phyloP scores from a whole-genome alignment of 2,888 invertebrate genomes.

The Caenorhabditis afra region DNA sequence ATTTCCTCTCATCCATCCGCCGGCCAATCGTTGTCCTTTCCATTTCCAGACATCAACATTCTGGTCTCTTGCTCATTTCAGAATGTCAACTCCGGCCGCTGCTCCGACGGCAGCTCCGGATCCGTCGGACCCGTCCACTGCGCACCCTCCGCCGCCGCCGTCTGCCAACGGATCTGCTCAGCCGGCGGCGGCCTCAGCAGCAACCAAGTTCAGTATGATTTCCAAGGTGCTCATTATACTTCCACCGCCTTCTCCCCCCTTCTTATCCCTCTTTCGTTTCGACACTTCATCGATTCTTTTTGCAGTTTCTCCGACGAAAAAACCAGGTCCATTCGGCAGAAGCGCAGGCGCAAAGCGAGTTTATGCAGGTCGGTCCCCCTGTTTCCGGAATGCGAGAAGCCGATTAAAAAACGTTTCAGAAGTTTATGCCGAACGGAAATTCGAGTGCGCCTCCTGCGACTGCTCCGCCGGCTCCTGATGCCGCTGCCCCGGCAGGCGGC shows the following conservation, averaged over 20 bases:
- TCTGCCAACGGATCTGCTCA: constrained; percentile 17
- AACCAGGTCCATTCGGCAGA: constrained; percentile 45
- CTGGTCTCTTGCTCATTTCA: neutral
- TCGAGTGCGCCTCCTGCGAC: constrained; percentile 1
- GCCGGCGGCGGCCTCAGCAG: constrained; percentile 12
- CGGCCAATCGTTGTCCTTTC: neutral
- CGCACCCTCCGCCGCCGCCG: constrained; percentile 1
- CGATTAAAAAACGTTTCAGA: constrained; percentile 9
- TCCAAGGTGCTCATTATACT: constrained; percentile 34
- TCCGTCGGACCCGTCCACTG: constrained; percentile 13
- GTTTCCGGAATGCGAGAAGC: neutral
- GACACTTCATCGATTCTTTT: constrained; percentile 1
- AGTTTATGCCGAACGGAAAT: constrained; percentile 37
- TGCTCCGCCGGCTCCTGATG: neutral
- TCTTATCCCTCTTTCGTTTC: neutral
- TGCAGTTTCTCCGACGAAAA: constrained; percentile 39
- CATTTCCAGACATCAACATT: constrained; percentile 2
- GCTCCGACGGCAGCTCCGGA: constrained; percentile 1
- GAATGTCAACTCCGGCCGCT: constrained; percentile 20
- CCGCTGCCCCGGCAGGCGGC: constrained; percentile 5
- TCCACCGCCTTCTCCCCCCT: neutral
- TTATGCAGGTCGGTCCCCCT: constrained; percentile 41
- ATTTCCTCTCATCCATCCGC: neutral
- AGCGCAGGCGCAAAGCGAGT: constrained; percentile 40
- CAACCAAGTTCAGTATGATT: constrained; percentile 24